Evolutionary conservation across 2,888 invertebrate genomes (phyloP).

Genomic region (Smittia aterrima): DNA sequence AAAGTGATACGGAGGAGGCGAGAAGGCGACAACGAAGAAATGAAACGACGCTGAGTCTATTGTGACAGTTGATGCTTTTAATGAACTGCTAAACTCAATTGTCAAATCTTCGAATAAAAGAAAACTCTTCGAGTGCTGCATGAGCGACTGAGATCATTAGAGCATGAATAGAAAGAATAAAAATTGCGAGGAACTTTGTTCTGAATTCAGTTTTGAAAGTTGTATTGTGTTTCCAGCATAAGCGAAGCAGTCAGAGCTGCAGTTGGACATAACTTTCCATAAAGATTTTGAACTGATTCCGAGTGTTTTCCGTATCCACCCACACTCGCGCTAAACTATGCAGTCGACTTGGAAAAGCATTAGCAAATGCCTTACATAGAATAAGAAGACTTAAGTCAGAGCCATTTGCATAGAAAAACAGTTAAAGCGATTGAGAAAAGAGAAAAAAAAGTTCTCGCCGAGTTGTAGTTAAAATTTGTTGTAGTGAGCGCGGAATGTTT

Average conservation of each 20-base stretch:
- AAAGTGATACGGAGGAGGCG: not conserved
- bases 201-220: not conserved
- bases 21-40: not conserved
- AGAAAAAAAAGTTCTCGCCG: not conserved
- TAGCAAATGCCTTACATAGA: not conserved
- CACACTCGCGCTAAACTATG: not conserved
- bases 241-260: not conserved
- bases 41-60: not conserved
- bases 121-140: not conserved
- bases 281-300: not conserved
- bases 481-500: not conserved
- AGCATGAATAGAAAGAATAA: not conserved
- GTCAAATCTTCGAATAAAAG: not conserved
- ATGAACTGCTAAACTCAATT: not conserved
- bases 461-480: not conserved
- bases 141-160: not conserved
- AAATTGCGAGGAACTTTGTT: too few relatives aligned
- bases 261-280: not conserved
- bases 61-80: slow-evolving; percentile 13
- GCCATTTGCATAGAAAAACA: slow-evolving; percentile 25
- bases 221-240: not conserved
- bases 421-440: slow-evolving; percentile 5
- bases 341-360: not conserved
- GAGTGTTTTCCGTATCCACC: not conserved
- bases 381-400: not conserved